Percentiles rank a stretch among this genome's conserved stretches.
phyloP scores from a whole-genome alignment of 64 coral and sea anemone genomes.

The Montipora efflorescens region DNA sequence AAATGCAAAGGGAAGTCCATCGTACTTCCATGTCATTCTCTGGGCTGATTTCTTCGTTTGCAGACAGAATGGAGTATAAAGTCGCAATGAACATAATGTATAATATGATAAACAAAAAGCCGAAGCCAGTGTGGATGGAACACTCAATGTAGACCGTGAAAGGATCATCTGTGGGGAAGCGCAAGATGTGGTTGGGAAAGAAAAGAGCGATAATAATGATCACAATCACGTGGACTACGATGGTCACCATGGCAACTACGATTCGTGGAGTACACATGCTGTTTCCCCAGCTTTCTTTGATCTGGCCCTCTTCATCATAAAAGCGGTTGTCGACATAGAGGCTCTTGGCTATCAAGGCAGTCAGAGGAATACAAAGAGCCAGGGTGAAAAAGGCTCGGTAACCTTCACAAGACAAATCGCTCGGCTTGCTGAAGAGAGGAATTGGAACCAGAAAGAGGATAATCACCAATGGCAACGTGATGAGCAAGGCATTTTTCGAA shows the following conservation, averaged over 20 bases:
- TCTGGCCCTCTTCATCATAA: constrained; percentile 76
- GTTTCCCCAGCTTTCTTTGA: constrained; percentile 71
- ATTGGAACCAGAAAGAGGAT: constrained; percentile 86
- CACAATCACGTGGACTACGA: constrained; percentile 74
- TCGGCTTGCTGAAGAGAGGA: constrained; percentile 86
- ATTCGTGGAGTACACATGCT: constrained; percentile 71
- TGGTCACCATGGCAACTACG: constrained; percentile 54
- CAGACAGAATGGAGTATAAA: constrained; percentile 70
- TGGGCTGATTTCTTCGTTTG: constrained; percentile 79
- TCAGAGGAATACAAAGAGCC: constrained; percentile 80
- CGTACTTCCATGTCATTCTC: constrained; percentile 94
- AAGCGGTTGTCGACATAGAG: constrained; percentile 72
- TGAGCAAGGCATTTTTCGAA: constrained; percentile 77
- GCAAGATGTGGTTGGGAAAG: constrained; percentile 69
- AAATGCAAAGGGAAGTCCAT: constrained; percentile 89
- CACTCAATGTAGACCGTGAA: constrained; percentile 93
- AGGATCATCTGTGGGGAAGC: constrained; percentile 56
- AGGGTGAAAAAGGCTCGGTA: constrained; percentile 88
- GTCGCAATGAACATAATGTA: constrained; percentile 80
- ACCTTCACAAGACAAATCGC: constrained; percentile 78
- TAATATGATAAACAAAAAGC: constrained; percentile 79
- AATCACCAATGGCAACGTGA: constrained; percentile 81
- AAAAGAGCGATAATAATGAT: constrained; percentile 65
- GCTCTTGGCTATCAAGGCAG: constrained; percentile 77
- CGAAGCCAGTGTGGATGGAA: constrained; percentile 75